phyloP scores from a whole-genome alignment of 2,113 vertebrate species.

The Pithys albifrons region DNA sequence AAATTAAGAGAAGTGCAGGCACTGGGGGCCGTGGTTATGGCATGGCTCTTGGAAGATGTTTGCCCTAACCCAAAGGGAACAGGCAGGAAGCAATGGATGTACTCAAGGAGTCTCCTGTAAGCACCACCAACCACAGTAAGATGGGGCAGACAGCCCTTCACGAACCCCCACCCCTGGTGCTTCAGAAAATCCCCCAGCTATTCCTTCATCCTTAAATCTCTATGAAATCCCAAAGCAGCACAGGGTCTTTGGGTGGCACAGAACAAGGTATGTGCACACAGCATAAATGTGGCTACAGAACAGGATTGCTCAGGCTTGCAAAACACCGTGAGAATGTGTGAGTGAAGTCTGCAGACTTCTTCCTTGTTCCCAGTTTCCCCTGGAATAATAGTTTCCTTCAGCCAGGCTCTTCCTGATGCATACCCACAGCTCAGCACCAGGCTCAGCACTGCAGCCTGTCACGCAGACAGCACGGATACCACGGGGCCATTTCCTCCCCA shows the following conservation, averaged over 20 bases:
- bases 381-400: background rate
- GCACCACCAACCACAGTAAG: background rate
- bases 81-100: background rate
- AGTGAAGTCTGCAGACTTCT: background rate
- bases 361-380: slow-evolving; percentile 33
- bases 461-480: background rate
- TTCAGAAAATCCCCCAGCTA: background rate
- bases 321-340: background rate
- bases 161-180: background rate
- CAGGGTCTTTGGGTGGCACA: background rate
- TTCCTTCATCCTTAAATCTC: background rate
- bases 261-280: background rate
- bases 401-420: slow-evolving; percentile 17
- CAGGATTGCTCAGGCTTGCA: slow-evolving; percentile 16
- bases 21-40: background rate
- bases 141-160: background rate
- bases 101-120: background rate
- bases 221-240: background rate
- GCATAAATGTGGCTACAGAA: background rate
- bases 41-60: background rate
- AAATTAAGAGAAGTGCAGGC: background rate
- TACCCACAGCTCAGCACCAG: background rate
- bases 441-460: background rate
- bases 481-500: background rate
- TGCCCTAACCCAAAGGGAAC: background rate